Conservation (phyloP, 2,888 invertebrate genomes). For the Tipula confusa region DNA sequence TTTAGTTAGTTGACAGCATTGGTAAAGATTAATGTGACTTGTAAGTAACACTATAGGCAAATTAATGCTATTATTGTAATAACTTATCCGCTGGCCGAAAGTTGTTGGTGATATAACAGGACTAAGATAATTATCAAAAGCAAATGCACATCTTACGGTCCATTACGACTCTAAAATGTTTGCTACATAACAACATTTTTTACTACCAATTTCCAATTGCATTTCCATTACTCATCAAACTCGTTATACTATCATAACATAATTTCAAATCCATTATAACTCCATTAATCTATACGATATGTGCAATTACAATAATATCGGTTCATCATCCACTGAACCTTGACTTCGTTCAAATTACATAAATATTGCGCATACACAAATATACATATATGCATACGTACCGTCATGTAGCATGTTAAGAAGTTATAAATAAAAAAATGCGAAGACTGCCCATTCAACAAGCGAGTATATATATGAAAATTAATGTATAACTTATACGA, state of each 20-base stretch:
- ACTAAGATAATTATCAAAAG: too few species aligned
- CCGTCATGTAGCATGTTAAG: not conserved
- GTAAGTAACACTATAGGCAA: too few species aligned
- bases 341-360: constrained; percentile 16
- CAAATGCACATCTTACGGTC: too few species aligned
- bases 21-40: too few species aligned
- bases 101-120: too few species aligned
- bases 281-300: not conserved
- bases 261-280: not conserved
- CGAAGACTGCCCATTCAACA: not conserved
- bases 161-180: too few species aligned
- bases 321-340: constrained; percentile 10
- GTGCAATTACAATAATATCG: not conserved
- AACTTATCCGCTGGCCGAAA: too few species aligned
- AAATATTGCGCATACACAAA: not conserved
- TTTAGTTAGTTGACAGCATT: too few species aligned
- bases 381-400: too few species aligned
- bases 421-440: not conserved
- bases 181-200: too few species aligned
- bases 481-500: not conserved
- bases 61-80: too few species aligned
- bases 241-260: not conserved
- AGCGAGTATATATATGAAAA: not conserved
- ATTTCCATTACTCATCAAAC: not conserved
- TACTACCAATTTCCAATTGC: too few species aligned